phyloP scores from a whole-genome alignment of 1,140 invertebrate species.

The Lepidostoma basale region DNA sequence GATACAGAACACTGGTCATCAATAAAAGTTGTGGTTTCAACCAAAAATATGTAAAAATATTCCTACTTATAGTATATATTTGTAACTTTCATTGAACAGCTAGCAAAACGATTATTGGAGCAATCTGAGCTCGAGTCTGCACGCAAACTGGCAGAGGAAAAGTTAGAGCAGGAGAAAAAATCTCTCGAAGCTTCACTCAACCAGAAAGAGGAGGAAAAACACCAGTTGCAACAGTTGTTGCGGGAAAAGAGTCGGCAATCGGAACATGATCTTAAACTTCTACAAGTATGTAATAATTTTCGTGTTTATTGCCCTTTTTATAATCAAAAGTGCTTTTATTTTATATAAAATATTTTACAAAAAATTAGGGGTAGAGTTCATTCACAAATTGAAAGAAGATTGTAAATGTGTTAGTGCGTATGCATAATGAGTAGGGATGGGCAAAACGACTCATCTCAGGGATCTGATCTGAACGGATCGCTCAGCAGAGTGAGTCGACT shows the following conservation, averaged over 20 bases:
- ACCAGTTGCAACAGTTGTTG: slow-evolving; percentile 56
- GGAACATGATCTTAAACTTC: slow-evolving; percentile 55
- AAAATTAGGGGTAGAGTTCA: too few species aligned
- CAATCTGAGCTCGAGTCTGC: not conserved
- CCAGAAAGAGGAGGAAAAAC: slow-evolving; percentile 56
- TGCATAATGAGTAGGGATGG: too few species aligned
- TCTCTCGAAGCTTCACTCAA: slow-evolving; percentile 54
- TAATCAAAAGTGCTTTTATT: too few species aligned
- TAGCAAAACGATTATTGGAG: not conserved
- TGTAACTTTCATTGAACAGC: not conserved
- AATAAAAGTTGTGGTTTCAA: too few species aligned
- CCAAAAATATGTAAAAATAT: not conserved
- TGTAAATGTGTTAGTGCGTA: too few species aligned
- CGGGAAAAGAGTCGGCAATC: slow-evolving; percentile 57
- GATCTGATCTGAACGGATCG: too few species aligned
- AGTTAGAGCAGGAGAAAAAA: slow-evolving; percentile 1
- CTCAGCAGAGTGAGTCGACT: too few species aligned
- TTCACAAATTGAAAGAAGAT: too few species aligned
- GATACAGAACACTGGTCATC: too few species aligned
- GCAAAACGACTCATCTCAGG: too few species aligned
- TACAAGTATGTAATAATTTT: slow-evolving; percentile 58
- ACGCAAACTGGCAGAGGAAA: not conserved
- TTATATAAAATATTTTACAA: too few species aligned
- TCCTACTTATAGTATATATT: not conserved
- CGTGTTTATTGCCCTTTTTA: too few species aligned